These are phyloP conservation scores for Gortyna flavago DNA, from an alignment of 2,888 invertebrate species.

Conservation along the genomic window DNA sequence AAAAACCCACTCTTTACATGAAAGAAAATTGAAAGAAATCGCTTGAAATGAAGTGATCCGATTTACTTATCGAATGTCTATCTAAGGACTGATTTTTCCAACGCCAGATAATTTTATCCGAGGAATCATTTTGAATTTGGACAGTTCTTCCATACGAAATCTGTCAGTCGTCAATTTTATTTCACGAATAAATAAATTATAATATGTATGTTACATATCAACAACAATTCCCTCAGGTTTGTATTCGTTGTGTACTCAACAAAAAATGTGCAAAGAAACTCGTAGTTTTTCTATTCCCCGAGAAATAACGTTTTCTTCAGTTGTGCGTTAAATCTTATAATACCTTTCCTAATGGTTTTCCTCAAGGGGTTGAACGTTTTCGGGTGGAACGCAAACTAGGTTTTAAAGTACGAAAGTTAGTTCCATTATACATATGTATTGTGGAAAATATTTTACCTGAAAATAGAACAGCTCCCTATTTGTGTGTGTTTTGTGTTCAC, in stretches of 20 bases:
- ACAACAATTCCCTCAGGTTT: constrained; percentile 22
- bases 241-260: constrained; percentile 10
- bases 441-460: background rate
- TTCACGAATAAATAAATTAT: too few species aligned
- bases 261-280: constrained; percentile 29
- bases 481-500: too few species aligned
- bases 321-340: constrained; percentile 48
- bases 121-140: too few species aligned
- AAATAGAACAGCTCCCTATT: background rate
- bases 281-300: constrained; percentile 12
- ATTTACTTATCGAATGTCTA: background rate
- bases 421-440: background rate
- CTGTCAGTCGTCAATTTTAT: too few species aligned
- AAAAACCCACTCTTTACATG: background rate
- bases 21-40: background rate
- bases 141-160: too few species aligned
- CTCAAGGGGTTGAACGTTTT: constrained; percentile 14
- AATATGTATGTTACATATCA: background rate
- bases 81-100: too few species aligned
- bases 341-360: constrained; percentile 18
- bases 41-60: background rate
- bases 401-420: constrained; percentile 10
- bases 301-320: constrained; percentile 15
- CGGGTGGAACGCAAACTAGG: background rate
- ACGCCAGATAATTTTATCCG: too few species aligned